These are phyloP conservation scores for Leptopilina clavipes DNA, from an alignment of 1,140 invertebrate genomes.

Conservation along the genomic window DNA sequence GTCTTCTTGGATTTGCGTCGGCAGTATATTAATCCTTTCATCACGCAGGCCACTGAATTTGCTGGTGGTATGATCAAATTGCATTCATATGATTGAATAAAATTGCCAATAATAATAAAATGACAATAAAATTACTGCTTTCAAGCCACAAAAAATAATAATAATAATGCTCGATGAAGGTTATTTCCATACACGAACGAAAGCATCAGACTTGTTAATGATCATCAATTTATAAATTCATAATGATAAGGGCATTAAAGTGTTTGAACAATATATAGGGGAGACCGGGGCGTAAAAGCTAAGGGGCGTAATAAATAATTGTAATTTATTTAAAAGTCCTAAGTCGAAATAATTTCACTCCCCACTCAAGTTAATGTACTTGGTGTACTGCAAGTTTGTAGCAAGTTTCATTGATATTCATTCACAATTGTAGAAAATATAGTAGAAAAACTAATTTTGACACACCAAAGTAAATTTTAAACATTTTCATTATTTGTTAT, in stretches of 20 bases:
- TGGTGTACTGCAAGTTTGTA: too few species aligned
- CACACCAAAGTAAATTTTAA: too few species aligned
- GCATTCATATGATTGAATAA: background rate
- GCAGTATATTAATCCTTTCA: constrained; percentile 18
- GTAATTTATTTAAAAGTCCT: too few species aligned
- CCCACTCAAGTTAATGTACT: too few species aligned
- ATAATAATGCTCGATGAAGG: background rate
- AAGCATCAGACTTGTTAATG: background rate
- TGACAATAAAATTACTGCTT: background rate
- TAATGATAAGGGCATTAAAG: background rate
- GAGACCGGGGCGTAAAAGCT: too few species aligned
- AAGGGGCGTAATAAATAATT: too few species aligned
- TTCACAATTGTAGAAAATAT: too few species aligned
- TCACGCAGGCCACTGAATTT: background rate
- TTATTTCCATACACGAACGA: background rate
- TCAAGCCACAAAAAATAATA: background rate
- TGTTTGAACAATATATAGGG: background rate
- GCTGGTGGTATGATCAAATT: constrained; percentile 14
- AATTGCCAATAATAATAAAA: background rate
- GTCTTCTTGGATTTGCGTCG: constrained; percentile 2
- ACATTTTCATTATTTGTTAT: too few species aligned
- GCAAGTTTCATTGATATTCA: too few species aligned
- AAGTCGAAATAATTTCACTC: too few species aligned
- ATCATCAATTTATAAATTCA: background rate
- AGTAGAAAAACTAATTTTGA: too few species aligned